Evolutionary conservation across 2,888 invertebrate species (phyloP).

Genomic region (Mechanitis mazaeus): DNA sequence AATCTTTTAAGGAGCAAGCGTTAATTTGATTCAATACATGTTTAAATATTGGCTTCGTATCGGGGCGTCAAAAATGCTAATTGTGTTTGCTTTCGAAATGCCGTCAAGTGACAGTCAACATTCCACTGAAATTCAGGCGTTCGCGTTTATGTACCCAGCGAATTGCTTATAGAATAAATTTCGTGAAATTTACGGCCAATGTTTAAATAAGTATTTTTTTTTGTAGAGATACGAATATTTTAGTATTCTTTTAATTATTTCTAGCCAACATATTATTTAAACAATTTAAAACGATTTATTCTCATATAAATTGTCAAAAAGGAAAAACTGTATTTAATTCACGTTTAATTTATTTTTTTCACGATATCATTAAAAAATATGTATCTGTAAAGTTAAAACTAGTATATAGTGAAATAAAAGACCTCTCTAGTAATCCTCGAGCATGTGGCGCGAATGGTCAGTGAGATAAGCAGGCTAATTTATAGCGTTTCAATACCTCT

Average conservation of each 20-base stretch:
- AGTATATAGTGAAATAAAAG: conserved; percentile 45
- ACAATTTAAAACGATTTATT: no score
- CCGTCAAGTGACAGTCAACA: conserved; percentile 45
- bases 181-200: conserved; percentile 13
- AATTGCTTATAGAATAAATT: conserved; percentile 33
- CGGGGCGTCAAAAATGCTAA: conserved; percentile 45
- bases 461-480: conserved; percentile 65
- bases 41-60: conserved; percentile 43
- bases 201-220: conserved; percentile 1
- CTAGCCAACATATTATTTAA: no score
- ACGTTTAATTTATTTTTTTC: no score
- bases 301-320: no score
- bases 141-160: conserved; percentile 34
- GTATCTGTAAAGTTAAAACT: conserved; percentile 10
- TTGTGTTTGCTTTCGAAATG: conserved; percentile 43
- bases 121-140: conserved; percentile 28
- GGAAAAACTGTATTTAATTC: no score
- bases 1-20: neutral
- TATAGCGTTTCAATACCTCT: conserved; percentile 67
- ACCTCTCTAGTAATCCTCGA: conserved; percentile 50
- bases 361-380: neutral
- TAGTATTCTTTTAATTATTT: neutral
- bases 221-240: neutral
- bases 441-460: conserved; percentile 66
- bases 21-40: conserved; percentile 6